Evolutionary conservation across 2,113 vertebrate species (phyloP).

Genomic region (Raja brachyura): DNA sequence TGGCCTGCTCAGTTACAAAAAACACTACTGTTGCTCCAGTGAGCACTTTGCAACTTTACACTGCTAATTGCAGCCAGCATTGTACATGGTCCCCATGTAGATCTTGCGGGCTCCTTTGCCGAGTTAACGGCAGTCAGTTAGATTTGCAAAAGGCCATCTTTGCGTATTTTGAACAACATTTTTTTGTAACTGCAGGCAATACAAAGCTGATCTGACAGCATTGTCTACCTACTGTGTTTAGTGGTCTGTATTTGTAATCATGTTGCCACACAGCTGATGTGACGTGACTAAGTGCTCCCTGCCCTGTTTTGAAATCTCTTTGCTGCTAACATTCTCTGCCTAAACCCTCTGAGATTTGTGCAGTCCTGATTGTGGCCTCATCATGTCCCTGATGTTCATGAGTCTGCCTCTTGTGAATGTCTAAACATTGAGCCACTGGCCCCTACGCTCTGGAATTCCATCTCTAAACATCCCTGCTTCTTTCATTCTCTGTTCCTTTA

Average conservation of each 20-base stretch:
- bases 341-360: not conserved
- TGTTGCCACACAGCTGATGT: not conserved
- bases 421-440: not conserved
- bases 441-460: not conserved
- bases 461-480: not conserved
- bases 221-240: not conserved
- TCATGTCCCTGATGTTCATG: not conserved
- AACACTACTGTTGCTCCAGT: not conserved
- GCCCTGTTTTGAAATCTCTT: not conserved
- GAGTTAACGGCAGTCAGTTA: not conserved
- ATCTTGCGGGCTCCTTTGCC: not conserved
- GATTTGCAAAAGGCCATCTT: not conserved
- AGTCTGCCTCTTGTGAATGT: not conserved
- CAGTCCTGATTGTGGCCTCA: not conserved
- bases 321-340: not conserved
- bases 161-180: too few relatives aligned
- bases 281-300: not conserved
- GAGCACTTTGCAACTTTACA: not conserved
- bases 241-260: not conserved
- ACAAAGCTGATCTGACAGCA: not conserved
- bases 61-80: not conserved
- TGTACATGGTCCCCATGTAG: not conserved
- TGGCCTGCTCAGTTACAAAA: too few relatives aligned
- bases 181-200: not conserved
- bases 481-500: not conserved